Percentiles rank a stretch among this genome's conserved stretches.
phyloP scores from a whole-genome alignment of 2,113 vertebrate species.

The Siniperca chuatsi region DNA sequence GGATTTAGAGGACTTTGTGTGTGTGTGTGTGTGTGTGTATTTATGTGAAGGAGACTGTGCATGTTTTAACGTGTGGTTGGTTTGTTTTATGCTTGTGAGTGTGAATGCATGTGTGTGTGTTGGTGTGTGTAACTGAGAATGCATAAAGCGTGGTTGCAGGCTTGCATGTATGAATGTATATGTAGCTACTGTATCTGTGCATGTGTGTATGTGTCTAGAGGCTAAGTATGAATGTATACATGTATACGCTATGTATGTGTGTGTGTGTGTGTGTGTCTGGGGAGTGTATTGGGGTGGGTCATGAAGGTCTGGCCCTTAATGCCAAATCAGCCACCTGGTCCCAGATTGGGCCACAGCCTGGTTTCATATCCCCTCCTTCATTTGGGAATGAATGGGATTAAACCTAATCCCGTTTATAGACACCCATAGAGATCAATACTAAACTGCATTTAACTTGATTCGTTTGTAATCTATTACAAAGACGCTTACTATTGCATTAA shows the following conservation, averaged over 20 bases:
- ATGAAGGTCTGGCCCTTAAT: slow-evolving; percentile 72
- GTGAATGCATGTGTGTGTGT: slow-evolving; percentile 15
- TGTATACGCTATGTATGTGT: slow-evolving; percentile 1
- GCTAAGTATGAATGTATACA: slow-evolving; percentile 1
- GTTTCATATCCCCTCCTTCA: slow-evolving; percentile 74
- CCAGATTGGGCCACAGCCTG: slow-evolving; percentile 76
- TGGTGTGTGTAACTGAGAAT: slow-evolving; percentile 38
- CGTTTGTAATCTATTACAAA: slow-evolving; percentile 81
- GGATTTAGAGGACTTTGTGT: slow-evolving; percentile 75
- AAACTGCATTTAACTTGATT: slow-evolving; percentile 83
- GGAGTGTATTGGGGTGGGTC: slow-evolving; percentile 50
- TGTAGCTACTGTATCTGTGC: slow-evolving; percentile 18
- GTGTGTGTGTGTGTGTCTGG: slow-evolving; percentile 18
- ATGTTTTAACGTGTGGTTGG: slow-evolving; percentile 45
- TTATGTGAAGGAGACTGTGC: slow-evolving; percentile 28
- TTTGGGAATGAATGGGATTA: slow-evolving; percentile 83
- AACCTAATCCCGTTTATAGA: slow-evolving; percentile 82
- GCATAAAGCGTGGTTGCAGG: slow-evolving; percentile 30
- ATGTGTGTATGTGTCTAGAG: slow-evolving; percentile 5
- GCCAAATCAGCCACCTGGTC: slow-evolving; percentile 79
- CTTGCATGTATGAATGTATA: slow-evolving; percentile 47
- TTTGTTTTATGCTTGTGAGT: slow-evolving; percentile 39
- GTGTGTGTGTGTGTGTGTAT: slow-evolving; percentile 44
- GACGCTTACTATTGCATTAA: slow-evolving; percentile 80
- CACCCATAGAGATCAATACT: slow-evolving; percentile 81